Percentiles rank a stretch among this genome's conserved stretches.
Evolutionary conservation across 2,888 invertebrate species (phyloP).

Genomic region (Parnassius mnemosyne): DNA sequence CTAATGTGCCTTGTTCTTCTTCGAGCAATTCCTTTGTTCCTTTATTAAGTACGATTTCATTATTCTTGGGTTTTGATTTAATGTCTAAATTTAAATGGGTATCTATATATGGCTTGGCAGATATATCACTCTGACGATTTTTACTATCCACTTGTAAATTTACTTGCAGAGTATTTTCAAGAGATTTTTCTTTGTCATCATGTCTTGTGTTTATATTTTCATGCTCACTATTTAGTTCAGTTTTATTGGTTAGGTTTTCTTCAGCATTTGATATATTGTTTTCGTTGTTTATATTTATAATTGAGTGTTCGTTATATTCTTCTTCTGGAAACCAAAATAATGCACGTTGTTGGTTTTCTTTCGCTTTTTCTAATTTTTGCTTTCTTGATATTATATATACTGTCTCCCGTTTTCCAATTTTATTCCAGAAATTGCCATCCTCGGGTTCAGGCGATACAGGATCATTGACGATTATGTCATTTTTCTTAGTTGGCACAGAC

Average conservation of each 20-base stretch:
- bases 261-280: conserved; percentile 29
- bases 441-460: conserved; percentile 63
- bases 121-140: not conserved
- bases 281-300: conserved; percentile 21
- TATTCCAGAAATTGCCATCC: conserved; percentile 83
- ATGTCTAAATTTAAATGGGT: not conserved
- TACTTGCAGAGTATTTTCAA: not conserved
- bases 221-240: conserved; percentile 2
- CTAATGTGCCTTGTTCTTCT: not conserved
- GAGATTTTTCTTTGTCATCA: not conserved
- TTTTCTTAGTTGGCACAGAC: conserved; percentile 3
- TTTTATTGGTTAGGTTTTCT: conserved; percentile 18
- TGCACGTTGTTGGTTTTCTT: conserved; percentile 57
- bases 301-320: conserved; percentile 30
- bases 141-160: not conserved
- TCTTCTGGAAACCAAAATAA: conserved; percentile 61
- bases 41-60: not conserved
- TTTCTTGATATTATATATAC: conserved; percentile 81
- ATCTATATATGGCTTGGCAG: not conserved
- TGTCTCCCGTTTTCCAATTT: conserved; percentile 84
- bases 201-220: not conserved
- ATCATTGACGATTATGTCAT: conserved; percentile 29
- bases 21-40: not conserved
- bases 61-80: not conserved
- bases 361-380: conserved; percentile 67